Conservation (phyloP, 2,113 vertebrate genomes). For the Tylochromis polylepis region DNA sequence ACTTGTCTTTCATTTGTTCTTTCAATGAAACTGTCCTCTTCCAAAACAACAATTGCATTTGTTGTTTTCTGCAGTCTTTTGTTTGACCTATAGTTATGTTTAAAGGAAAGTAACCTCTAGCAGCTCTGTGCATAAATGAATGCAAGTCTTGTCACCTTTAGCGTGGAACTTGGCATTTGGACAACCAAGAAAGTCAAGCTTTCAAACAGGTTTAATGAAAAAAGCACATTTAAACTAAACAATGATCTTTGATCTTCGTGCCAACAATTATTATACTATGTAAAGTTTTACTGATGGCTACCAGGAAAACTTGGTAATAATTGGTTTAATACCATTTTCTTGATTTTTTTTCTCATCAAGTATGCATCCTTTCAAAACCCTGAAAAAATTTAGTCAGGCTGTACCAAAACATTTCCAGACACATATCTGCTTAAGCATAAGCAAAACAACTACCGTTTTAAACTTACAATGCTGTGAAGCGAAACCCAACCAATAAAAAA, state of each 20-base stretch:
- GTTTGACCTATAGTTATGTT: not conserved
- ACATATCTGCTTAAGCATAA: not conserved
- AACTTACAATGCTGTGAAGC: not conserved
- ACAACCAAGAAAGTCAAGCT: not conserved
- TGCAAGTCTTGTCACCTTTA: not conserved
- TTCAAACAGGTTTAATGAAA: not conserved
- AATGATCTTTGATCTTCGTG: not conserved
- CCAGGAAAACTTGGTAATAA: not conserved
- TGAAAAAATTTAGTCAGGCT: not conserved
- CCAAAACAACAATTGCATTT: too few species aligned
- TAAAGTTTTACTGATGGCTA: not conserved
- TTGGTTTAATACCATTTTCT: not conserved
- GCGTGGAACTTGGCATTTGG: too few species aligned
- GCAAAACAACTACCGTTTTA: not conserved
- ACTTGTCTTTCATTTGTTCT: not conserved
- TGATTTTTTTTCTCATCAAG: not conserved
- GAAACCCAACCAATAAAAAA: not conserved
- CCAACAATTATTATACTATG: not conserved
- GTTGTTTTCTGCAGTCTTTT: not conserved
- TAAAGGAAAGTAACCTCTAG: not conserved
- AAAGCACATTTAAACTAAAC: not conserved
- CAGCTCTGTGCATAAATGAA: not conserved
- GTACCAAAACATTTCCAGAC: not conserved
- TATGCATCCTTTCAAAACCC: not conserved
- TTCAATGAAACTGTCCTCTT: not conserved